Evolutionary conservation across 2,888 invertebrate genomes (phyloP).

Genomic region (Luperina nickerlii): DNA sequence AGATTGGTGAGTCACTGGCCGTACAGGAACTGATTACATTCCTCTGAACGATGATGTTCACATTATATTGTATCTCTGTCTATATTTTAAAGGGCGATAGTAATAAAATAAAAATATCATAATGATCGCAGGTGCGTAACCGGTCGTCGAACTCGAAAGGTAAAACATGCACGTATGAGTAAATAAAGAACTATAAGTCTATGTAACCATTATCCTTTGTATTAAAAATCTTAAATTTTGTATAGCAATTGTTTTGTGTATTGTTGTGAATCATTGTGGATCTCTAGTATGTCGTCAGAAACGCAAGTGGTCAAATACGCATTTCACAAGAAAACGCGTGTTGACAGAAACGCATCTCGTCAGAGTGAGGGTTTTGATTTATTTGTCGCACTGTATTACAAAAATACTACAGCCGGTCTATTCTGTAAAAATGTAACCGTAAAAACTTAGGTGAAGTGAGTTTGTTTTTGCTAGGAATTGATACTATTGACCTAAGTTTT

Average conservation of each 20-base stretch:
- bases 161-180: conserved; percentile 44
- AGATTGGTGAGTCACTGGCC: conserved; percentile 31
- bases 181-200: conserved; percentile 33
- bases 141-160: conserved; percentile 56
- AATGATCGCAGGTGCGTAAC: conserved; percentile 48
- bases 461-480: no score
- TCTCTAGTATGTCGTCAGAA: no score
- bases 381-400: background rate
- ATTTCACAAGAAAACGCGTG: no score
- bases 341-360: no score
- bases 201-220: conserved; percentile 42
- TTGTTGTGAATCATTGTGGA: conserved; percentile 4
- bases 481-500: no score
- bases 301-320: no score
- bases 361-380: background rate
- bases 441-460: no score
- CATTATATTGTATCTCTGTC: conserved; percentile 24
- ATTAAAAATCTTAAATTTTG: conserved; percentile 9
- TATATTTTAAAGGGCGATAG: conserved; percentile 43
- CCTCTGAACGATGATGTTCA: conserved; percentile 33
- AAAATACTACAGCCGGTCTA: background rate
- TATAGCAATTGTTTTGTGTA: conserved; percentile 10
- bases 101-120: conserved; percentile 44
- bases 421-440: no score
- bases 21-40: conserved; percentile 46